These are phyloP conservation scores for Crambe crambe DNA, from an alignment of 37 sponge, comb jelly and placozoan species.

Conservation along the genomic window DNA sequence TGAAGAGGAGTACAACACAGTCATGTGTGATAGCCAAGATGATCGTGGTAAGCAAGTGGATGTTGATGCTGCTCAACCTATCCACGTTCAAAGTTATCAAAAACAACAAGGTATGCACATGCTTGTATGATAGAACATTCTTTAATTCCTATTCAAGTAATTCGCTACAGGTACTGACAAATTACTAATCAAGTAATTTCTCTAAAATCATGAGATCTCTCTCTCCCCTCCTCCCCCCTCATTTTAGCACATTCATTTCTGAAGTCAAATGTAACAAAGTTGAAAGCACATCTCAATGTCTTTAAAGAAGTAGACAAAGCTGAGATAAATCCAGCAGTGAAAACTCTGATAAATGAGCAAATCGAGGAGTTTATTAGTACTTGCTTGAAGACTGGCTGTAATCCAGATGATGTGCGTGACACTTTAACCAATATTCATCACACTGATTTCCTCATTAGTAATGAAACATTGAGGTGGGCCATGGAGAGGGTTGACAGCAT, in stretches of 20 bases:
- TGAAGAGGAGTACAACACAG: too few relatives aligned
- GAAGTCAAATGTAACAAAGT: neutral
- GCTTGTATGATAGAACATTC: too few relatives aligned
- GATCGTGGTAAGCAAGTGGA: too few relatives aligned
- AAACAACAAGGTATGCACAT: too few relatives aligned
- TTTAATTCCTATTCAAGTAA: too few relatives aligned
- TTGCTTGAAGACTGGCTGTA: neutral
- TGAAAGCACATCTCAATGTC: neutral
- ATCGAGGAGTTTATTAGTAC: neutral
- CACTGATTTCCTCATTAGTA: constrained; percentile 1
- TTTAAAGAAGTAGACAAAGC: neutral
- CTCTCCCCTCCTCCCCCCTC: too few relatives aligned
- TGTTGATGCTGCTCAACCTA: too few relatives aligned
- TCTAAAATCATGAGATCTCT: too few relatives aligned
- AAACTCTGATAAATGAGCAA: neutral
- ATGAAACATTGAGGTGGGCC: neutral
- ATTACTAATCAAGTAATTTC: too few relatives aligned
- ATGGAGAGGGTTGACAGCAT: neutral
- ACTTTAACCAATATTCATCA: neutral
- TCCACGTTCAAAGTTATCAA: too few relatives aligned
- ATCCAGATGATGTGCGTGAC: neutral
- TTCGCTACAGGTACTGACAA: too few relatives aligned
- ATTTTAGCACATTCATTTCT: neutral
- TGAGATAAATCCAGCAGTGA: neutral
- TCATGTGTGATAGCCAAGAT: too few relatives aligned